Conservation (phyloP, 2,888 invertebrate genomes). For the Salticus scenicus region DNA sequence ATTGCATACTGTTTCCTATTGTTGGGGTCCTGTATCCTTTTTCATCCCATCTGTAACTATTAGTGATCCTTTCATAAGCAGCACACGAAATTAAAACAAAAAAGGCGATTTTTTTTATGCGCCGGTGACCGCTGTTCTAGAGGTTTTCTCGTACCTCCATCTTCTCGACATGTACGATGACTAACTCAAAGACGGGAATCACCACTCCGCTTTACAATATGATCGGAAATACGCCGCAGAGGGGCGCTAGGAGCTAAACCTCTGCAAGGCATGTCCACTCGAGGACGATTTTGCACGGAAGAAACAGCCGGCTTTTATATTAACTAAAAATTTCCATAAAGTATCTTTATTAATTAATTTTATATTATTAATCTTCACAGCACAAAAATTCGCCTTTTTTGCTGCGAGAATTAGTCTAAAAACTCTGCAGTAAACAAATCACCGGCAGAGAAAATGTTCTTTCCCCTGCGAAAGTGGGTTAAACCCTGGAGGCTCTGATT, state of each 20-base stretch:
- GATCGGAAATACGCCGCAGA: neutral
- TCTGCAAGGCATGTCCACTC: slow-evolving; percentile 60
- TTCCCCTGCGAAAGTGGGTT: slow-evolving; percentile 54
- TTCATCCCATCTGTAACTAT: slow-evolving; percentile 57
- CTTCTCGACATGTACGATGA: slow-evolving; percentile 26
- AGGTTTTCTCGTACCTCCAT: slow-evolving; percentile 55
- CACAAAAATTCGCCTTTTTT: neutral
- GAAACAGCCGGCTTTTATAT: slow-evolving; percentile 6
- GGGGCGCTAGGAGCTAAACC: slow-evolving; percentile 31
- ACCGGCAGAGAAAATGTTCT: neutral
- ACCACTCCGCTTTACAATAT: slow-evolving; percentile 45
- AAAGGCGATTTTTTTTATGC: no score
- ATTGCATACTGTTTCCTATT: slow-evolving; percentile 48
- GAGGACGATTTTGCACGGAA: no score
- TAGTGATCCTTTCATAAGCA: neutral
- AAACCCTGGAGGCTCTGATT: slow-evolving; percentile 48
- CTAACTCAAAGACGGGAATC: slow-evolving; percentile 36
- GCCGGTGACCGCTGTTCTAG: slow-evolving; percentile 18
- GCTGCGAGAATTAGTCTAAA: no score
- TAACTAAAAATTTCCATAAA: neutral
- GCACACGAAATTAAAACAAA: neutral
- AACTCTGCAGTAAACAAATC: no score
- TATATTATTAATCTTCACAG: no score
- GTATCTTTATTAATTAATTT: no score
- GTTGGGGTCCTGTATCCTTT: slow-evolving; percentile 33